phyloP scores from a whole-genome alignment of 2,888 invertebrate genomes.

The Macropis europaea region DNA sequence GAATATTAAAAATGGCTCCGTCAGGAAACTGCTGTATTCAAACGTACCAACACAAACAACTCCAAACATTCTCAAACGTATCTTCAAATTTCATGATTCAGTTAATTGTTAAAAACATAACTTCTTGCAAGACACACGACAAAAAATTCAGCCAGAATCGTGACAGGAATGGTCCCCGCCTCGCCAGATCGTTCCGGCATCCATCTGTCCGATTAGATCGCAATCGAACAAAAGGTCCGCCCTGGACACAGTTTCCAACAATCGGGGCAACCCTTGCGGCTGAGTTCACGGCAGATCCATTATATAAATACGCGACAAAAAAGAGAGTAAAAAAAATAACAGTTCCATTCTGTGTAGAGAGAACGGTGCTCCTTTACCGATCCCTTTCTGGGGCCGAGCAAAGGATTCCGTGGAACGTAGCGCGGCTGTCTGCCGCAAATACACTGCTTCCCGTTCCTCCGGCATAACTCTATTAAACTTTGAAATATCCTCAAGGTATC shows the following conservation, averaged over 20 bases:
- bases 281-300: slow-evolving; percentile 36
- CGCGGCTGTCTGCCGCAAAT: slow-evolving; percentile 48
- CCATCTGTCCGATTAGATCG: too few species aligned
- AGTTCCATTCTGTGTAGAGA: too few species aligned
- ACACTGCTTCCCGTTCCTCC: slow-evolving; percentile 32
- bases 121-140: too few species aligned
- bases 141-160: too few species aligned
- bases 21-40: too few species aligned
- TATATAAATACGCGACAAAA: slow-evolving; percentile 39
- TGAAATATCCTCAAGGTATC: slow-evolving; percentile 64
- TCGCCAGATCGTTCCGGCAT: too few species aligned
- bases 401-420: slow-evolving; percentile 10
- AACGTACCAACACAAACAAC: too few species aligned
- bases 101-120: too few species aligned
- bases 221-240: slow-evolving; percentile 29
- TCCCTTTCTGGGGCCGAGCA: slow-evolving; percentile 5
- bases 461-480: slow-evolving; percentile 65
- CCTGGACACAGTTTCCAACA: slow-evolving; percentile 20
- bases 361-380: slow-evolving; percentile 7
- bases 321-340: slow-evolving; percentile 10
- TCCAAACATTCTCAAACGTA: too few species aligned
- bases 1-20: too few species aligned
- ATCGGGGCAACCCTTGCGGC: slow-evolving; percentile 16
- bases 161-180: too few species aligned
- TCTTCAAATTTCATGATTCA: too few species aligned